Base-by-base conservation (phyloP, 2,113 vertebrate genomes). In the Pavo muticus region DNA sequence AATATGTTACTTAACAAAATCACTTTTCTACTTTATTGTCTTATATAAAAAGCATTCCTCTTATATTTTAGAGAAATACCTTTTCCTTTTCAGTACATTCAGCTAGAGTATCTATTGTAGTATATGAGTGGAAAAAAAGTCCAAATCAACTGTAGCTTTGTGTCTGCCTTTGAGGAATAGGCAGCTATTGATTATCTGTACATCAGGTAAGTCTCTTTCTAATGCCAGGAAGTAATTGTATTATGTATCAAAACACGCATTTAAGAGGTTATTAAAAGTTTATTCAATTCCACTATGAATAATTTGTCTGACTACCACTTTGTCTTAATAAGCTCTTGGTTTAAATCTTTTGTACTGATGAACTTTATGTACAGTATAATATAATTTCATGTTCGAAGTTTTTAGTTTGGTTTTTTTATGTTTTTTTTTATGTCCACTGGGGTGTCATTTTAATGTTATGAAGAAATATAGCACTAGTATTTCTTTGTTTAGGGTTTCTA, bases 251-350 rank as follows among this genome's bases (percentile, higher is more conserved):
- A 93, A 92, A 84, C 12, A 25, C 59, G 67, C 59, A 76, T 94
- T 95, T 96, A 91, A 90, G 78, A 90, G 93, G 85, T 85, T 96
- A 94, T 83, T 96, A 90, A 89, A 94, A 96, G 85, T 82, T 75
- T 93, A 88, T 93, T 94, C 85, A 73, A 71, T 96, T 74, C 75
- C 35, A 42, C 0, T 1, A 60, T 83, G 88, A 93, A 85, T 54
- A 50, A 85, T 73, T 48, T 93, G 59, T 84, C 80, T 70, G 44
- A n/a, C 16, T 93, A 4, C 45, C 70, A 12, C 25, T 84, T 17
- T 82, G 67, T 73, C 65, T 84, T 82, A 65, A 47, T 87, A 82
- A 65, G 48, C 27, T 12, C 57, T 84, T 82, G n/a, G 70, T 78
- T 82, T 87, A 40, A 75, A 79, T 87, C 47, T 47, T 61, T 88